A percentile compares a stretch with the other conserved stretches of the same genome.
phyloP scores from a whole-genome alignment of 2,797 vertebrate genomes.

The Emys orbicularis region DNA sequence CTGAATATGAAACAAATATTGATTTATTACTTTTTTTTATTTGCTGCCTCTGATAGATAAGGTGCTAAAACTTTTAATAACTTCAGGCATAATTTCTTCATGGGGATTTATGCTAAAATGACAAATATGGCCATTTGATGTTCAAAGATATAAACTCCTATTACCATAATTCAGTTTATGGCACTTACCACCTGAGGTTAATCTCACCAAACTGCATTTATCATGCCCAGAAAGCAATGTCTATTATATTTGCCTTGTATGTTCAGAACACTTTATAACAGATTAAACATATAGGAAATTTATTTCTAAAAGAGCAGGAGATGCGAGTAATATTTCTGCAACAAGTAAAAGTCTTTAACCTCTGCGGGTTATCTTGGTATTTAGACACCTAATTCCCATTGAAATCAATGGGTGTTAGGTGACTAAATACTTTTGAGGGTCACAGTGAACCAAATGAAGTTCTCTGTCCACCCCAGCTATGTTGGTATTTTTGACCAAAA shows the following conservation, averaged over 20 bases:
- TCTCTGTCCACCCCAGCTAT: fast-evolving
- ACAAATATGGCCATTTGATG: not conserved
- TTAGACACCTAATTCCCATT: not conserved
- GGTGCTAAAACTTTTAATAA: slow-evolving; percentile 46
- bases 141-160: slow-evolving; percentile 9
- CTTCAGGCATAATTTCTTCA: not conserved
- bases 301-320: not conserved
- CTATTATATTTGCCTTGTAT: not conserved
- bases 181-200: not conserved
- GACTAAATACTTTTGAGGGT: not conserved
- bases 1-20: not conserved
- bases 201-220: not conserved
- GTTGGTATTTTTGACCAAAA: fast-evolving
- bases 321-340: not conserved
- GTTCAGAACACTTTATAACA: not conserved
- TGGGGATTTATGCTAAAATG: slow-evolving; percentile 21
- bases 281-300: not conserved
- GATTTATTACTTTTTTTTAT: slow-evolving; percentile 1
- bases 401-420: not conserved
- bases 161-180: slow-evolving; percentile 12
- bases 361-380: not conserved
- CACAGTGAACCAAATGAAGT: fast-evolving
- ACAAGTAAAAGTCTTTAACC: not conserved
- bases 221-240: not conserved
- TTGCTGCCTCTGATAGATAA: not conserved